Conservation (phyloP, 2,888 invertebrate species). For the Polydrusus cervinus region DNA sequence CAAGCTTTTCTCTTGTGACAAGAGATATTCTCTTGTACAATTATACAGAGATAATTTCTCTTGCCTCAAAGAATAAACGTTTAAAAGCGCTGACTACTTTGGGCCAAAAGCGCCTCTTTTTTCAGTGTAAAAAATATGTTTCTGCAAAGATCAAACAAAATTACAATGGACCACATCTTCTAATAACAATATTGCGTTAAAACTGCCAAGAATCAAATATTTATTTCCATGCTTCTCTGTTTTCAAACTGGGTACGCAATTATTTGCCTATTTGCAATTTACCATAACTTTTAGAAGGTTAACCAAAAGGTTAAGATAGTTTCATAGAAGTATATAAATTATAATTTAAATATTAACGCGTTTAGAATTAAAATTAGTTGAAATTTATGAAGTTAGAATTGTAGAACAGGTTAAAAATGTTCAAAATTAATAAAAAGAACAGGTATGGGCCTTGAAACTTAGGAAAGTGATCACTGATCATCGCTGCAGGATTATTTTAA, state of each 20-base stretch:
- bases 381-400: constrained; percentile 10
- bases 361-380: constrained; percentile 14
- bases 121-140: neutral
- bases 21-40: no score
- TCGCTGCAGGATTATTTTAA: neutral
- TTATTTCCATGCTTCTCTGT: constrained; percentile 8
- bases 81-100: no score
- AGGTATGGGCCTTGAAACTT: constrained; percentile 4
- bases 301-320: constrained; percentile 29
- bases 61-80: no score
- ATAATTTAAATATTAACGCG: constrained; percentile 16
- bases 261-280: constrained; percentile 35
- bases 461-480: neutral
- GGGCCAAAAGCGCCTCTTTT: no score
- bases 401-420: constrained; percentile 11
- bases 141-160: constrained; percentile 8
- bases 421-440: neutral
- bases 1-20: no score
- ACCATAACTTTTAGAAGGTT: constrained; percentile 27
- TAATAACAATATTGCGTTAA: constrained; percentile 10
- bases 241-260: constrained; percentile 24
- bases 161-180: constrained; percentile 3
- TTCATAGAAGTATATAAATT: constrained; percentile 14
- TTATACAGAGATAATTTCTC: no score
- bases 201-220: constrained; percentile 4